phyloP scores from a whole-genome alignment of 2,888 invertebrate species.

The Osmoderma eremita region DNA sequence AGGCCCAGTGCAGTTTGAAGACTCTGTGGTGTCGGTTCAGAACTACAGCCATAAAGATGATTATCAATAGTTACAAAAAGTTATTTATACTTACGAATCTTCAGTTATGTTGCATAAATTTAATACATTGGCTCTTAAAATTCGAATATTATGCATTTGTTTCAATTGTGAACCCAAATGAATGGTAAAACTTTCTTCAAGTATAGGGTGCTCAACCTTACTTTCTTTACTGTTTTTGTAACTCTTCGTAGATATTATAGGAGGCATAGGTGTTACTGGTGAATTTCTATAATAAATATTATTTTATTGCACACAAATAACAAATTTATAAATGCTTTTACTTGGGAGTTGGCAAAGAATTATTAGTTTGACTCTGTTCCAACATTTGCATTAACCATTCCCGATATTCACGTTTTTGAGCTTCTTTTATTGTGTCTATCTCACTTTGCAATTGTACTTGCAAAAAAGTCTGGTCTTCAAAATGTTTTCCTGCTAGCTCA shows the following conservation, averaged over 20 bases:
- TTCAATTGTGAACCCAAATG: constrained; percentile 98
- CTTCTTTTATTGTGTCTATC: constrained; percentile 83
- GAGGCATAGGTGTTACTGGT: constrained; percentile 62
- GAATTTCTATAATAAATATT: constrained; percentile 60
- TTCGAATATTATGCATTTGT: constrained; percentile 96
- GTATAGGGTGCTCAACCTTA: constrained; percentile 51
- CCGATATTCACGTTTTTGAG: constrained; percentile 86
- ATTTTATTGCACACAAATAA: no score
- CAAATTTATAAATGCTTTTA: constrained; percentile 50
- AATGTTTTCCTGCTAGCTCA: constrained; percentile 81
- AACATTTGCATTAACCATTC: constrained; percentile 88
- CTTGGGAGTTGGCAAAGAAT: constrained; percentile 67
- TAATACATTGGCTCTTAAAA: constrained; percentile 85
- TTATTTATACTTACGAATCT: constrained; percentile 51
- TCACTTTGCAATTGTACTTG: constrained; percentile 88
- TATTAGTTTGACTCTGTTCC: constrained; percentile 74
- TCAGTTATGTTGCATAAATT: constrained; percentile 75
- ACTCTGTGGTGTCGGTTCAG: constrained; percentile 78
- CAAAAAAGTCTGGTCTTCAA: constrained; percentile 84
- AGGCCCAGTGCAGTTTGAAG: constrained; percentile 93
- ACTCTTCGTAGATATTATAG: constrained; percentile 43
- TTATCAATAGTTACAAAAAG: background rate
- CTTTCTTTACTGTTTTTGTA: constrained; percentile 42
- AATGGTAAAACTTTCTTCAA: constrained; percentile 98
- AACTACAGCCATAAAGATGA: constrained; percentile 53